Percentiles rank a stretch among this genome's conserved stretches.
Evolutionary conservation across 2,888 invertebrate genomes (phyloP).

Genomic region (Conchocele bisecta): DNA sequence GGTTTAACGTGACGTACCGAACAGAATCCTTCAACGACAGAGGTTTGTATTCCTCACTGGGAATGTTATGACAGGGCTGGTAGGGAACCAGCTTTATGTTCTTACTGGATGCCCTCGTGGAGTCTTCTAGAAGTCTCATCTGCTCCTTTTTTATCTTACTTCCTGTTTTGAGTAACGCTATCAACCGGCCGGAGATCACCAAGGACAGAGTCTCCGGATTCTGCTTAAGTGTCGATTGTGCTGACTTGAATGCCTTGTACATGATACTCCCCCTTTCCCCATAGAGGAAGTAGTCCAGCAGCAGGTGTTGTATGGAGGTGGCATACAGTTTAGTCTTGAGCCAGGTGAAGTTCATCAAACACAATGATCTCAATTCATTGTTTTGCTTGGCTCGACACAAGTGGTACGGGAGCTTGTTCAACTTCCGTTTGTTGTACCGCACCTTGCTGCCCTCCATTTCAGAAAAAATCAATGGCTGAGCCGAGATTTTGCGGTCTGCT

Average conservation of each 20-base stretch:
- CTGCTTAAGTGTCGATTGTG: slow-evolving; percentile 90
- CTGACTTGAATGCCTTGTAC: slow-evolving; percentile 55
- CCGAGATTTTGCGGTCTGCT: slow-evolving; percentile 76
- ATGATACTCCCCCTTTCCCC: slow-evolving; percentile 91
- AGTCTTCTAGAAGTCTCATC: slow-evolving; percentile 54
- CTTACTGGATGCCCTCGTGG: slow-evolving; percentile 43
- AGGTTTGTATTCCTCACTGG: slow-evolving; percentile 58
- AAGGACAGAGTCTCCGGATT: slow-evolving; percentile 97
- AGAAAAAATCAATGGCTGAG: slow-evolving; percentile 74
- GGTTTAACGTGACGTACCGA: slow-evolving; percentile 51
- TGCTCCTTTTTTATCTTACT: slow-evolving; percentile 50
- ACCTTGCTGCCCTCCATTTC: slow-evolving; percentile 38
- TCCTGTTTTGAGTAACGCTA: slow-evolving; percentile 86
- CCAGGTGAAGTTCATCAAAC: slow-evolving; percentile 98
- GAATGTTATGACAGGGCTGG: slow-evolving; percentile 59
- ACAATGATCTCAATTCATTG: slow-evolving; percentile 94
- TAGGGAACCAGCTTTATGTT: slow-evolving; percentile 81
- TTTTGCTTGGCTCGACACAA: slow-evolving; percentile 83
- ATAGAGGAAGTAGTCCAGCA: slow-evolving; percentile 89
- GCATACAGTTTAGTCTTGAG: slow-evolving; percentile 96
- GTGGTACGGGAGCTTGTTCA: slow-evolving; percentile 79
- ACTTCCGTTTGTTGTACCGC: slow-evolving; percentile 78
- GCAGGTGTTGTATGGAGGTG: slow-evolving; percentile 95
- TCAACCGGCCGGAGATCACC: slow-evolving; percentile 93
- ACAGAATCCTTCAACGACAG: slow-evolving; percentile 56